These are phyloP conservation scores for Pituophis catenifer DNA, from an alignment of 2,113 vertebrate genomes.

Conservation along the genomic window DNA sequence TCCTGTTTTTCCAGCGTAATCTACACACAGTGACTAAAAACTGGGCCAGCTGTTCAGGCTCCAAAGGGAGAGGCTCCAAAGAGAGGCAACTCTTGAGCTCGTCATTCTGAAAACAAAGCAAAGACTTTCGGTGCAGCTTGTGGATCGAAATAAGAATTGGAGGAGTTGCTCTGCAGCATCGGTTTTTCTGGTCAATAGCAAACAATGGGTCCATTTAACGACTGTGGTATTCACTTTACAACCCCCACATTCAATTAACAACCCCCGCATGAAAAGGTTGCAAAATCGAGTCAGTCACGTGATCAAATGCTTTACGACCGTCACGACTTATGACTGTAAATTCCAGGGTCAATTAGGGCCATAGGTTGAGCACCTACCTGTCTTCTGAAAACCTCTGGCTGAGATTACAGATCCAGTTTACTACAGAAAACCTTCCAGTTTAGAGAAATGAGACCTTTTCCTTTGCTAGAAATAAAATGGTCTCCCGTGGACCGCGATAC, in stretches of 20 bases:
- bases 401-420: background rate
- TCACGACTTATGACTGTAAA: background rate
- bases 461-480: background rate
- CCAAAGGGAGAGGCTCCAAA: background rate
- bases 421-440: background rate
- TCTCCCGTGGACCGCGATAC: fast-evolving
- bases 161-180: background rate
- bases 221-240: background rate
- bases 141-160: background rate
- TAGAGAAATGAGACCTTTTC: background rate
- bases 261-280: background rate
- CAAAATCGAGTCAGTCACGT: background rate
- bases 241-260: background rate
- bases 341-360: background rate
- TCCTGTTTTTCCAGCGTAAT: background rate
- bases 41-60: background rate
- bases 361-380: background rate
- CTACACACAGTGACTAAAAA: background rate
- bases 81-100: background rate
- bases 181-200: background rate
- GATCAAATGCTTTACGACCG: background rate
- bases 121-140: background rate
- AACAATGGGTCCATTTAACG: background rate
- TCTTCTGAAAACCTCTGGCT: background rate
- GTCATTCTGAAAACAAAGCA: background rate